phyloP scores from a whole-genome alignment of 2,888 invertebrate species.

The Archips xylosteana region DNA sequence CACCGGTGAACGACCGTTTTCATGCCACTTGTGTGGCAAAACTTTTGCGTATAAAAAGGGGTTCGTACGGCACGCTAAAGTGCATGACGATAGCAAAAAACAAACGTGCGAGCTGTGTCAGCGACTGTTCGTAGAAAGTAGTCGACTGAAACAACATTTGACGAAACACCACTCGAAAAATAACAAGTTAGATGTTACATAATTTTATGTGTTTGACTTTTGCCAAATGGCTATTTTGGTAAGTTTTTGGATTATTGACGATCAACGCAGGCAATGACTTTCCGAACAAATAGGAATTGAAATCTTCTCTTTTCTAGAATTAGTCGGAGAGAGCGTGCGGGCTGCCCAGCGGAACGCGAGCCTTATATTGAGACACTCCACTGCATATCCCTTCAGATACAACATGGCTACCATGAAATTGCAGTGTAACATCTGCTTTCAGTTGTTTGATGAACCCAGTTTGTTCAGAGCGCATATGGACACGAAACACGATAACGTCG shows the following conservation, averaged over 20 bases:
- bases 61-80: neutral
- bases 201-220: neutral
- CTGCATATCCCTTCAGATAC: conserved; percentile 40
- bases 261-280: neutral
- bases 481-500: conserved; percentile 11
- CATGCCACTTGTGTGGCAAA: conserved; percentile 8
- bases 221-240: neutral
- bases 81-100: conserved; percentile 19
- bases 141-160: conserved; percentile 13
- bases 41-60: neutral
- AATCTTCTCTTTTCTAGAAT: conserved; percentile 41
- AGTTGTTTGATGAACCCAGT: conserved; percentile 18
- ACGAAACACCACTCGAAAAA: conserved; percentile 14
- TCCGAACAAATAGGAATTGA: conserved; percentile 35
- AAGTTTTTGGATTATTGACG: neutral
- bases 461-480: conserved; percentile 29
- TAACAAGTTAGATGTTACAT: neutral
- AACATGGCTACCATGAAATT: neutral
- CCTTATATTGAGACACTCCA: conserved; percentile 31
- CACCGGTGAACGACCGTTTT: conserved; percentile 3
- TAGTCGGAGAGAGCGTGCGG: conserved; percentile 21
- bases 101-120: conserved; percentile 18
- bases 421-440: conserved; percentile 23
- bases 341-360: conserved; percentile 31
- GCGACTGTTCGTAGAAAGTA: conserved; percentile 16